Evolutionary conservation across 2,888 invertebrate species (phyloP).

Genomic region (Carpatolechia fugitivella): DNA sequence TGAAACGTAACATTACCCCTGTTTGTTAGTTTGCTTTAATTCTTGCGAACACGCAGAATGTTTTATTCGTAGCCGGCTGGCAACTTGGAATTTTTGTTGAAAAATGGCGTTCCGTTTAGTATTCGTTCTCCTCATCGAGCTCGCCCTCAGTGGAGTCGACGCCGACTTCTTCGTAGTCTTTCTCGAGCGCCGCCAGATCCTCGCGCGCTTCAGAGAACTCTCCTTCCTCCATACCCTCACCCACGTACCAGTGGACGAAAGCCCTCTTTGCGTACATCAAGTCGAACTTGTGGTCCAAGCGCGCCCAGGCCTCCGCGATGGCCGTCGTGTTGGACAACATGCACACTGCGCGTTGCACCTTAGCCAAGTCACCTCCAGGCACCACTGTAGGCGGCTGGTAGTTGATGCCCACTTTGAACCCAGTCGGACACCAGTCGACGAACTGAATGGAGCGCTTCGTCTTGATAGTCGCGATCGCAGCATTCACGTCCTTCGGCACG

Average conservation of each 20-base stretch:
- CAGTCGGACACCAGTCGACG: conserved; percentile 93
- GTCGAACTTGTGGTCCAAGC: conserved; percentile 96
- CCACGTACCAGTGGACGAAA: conserved; percentile 97
- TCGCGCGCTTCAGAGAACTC: conserved; percentile 94
- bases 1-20: background rate
- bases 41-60: too few species aligned
- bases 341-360: conserved; percentile 96
- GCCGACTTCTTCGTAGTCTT: conserved; percentile 89
- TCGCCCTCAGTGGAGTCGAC: conserved; percentile 86
- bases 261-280: conserved; percentile 97
- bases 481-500: conserved; percentile 95
- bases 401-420: conserved; percentile 90
- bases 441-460: conserved; percentile 96
- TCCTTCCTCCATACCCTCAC: conserved; percentile 93
- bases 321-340: conserved; percentile 98
- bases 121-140: conserved; percentile 84
- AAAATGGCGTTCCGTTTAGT: conserved; percentile 50
- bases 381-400: conserved; percentile 95
- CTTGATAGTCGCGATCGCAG: conserved; percentile 95
- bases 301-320: conserved; percentile 97
- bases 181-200: conserved; percentile 89
- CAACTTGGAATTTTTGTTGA: background rate
- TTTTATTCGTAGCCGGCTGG: background rate
- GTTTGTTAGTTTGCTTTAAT: background rate
- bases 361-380: conserved; percentile 94